Percentiles rank a stretch among this genome's conserved stretches.
Evolutionary conservation across 1,140 invertebrate species (phyloP).

Genomic region (Nilaparvata lugens): DNA sequence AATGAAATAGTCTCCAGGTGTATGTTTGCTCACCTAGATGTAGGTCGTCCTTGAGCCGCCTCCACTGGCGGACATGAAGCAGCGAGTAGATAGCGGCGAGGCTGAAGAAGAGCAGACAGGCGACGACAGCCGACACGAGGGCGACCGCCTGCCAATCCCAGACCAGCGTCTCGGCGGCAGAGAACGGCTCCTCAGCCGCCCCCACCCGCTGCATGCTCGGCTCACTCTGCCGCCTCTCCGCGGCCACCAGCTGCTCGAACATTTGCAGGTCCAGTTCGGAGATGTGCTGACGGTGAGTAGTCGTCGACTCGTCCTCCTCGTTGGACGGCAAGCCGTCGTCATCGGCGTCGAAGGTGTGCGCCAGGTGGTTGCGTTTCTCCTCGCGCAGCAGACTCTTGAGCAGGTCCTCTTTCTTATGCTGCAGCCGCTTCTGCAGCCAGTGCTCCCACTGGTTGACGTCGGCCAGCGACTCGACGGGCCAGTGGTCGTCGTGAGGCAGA

Average conservation of each 20-base stretch:
- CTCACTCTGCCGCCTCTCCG: conserved; percentile 13
- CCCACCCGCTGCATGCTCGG: background rate
- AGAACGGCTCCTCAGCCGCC: conserved; percentile 18
- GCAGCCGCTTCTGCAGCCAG: conserved; percentile 17
- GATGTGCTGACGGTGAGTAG: conserved; percentile 7
- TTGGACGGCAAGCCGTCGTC: background rate
- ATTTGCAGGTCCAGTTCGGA: conserved; percentile 8
- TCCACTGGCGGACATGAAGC: conserved; percentile 51
- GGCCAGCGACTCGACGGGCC: background rate
- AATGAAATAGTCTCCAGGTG: too few species aligned
- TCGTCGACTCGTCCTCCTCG: background rate
- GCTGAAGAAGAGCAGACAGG: conserved; percentile 53
- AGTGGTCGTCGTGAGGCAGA: background rate
- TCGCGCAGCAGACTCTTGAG: conserved; percentile 18
- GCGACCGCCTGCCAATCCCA: conserved; percentile 51
- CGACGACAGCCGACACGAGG: conserved; percentile 46
- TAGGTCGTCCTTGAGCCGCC: conserved; percentile 45
- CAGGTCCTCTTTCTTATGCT: conserved; percentile 21
- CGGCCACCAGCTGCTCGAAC: conserved; percentile 9
- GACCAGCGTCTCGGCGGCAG: conserved; percentile 21
- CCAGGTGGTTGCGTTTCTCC: conserved; percentile 6
- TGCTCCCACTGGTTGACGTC: conserved; percentile 19
- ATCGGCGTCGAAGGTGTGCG: background rate
- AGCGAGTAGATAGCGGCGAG: conserved; percentile 50
- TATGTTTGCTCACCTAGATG: conserved; percentile 43